Evolutionary conservation across 2,113 vertebrate genomes (phyloP), one percentile per base, ranked within the genome.

Genomic region (Neodontobutis hainanensis): DNA sequence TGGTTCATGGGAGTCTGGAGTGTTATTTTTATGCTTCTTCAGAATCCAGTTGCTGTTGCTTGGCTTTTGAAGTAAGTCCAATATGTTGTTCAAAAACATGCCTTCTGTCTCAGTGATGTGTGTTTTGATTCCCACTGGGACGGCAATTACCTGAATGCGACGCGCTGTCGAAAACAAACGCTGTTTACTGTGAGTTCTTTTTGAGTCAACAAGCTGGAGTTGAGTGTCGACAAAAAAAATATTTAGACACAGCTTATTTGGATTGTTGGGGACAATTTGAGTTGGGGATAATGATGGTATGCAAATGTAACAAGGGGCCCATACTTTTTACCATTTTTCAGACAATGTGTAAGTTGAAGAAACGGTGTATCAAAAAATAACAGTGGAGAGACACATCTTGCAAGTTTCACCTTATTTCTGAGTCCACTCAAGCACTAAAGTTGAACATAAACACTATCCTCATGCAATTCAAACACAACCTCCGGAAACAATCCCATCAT

Each of bases 41-140:
- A n/a, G 19, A 27, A 27, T 27, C 52, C 14, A 14, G 15, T 27
- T 51, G 49, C 10, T 51, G 49, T 9, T 36, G 51, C 35, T 53
- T 53, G 34, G 11, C 51, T 73, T 70, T 19, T 74, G 58, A 70
- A 61, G 55, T 6, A 51, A 59, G 73, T 64, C 51, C 51, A 70
- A 46, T 59, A 55, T 61, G 70, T 60, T 48, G 38, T 61, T 34
- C 15, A 48, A 46, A 77, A 70, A 62, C 53, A 47, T 0, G 43
- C 68, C 44, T 69, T 65, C 12, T 40, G 44, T 68, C 65, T 63
- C 44, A 45, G 51, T 77, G 67, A 45, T 44, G 15, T 56, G 62
- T 68, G 44, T 62, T 61, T 73, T 71, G 14, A 72, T 57, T 71
- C 45, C 1, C 8, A 47, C 2, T 2, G 5, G 45, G 36, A 46